Evolutionary conservation across 2,888 invertebrate genomes (phyloP).

Genomic region (Troides aeacus): DNA sequence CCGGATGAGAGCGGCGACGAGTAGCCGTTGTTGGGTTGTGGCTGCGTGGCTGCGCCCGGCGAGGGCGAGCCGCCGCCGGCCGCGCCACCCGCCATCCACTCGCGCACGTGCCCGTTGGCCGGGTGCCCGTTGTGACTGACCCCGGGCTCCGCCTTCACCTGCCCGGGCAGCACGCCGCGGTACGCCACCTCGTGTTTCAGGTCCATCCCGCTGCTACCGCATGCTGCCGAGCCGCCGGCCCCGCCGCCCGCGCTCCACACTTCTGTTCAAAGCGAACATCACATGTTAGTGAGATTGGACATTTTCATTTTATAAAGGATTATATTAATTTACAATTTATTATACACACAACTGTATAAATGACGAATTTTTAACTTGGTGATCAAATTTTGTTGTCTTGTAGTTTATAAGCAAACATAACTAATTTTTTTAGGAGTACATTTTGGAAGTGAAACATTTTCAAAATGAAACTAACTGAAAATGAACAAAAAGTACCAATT

Average conservation of each 20-base stretch:
- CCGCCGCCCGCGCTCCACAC: constrained; percentile 78
- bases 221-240: constrained; percentile 75
- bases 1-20: constrained; percentile 92
- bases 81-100: constrained; percentile 76
- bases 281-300: not conserved
- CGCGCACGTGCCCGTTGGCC: constrained; percentile 72
- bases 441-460: no score
- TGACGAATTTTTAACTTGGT: no score
- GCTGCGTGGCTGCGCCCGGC: constrained; percentile 83
- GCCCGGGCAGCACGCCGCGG: constrained; percentile 74
- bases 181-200: constrained; percentile 83
- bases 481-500: no score
- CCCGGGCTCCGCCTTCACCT: constrained; percentile 75
- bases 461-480: no score
- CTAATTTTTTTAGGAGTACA: no score
- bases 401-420: no score
- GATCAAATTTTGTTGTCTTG: no score
- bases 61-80: constrained; percentile 80
- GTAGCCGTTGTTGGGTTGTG: constrained; percentile 87
- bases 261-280: constrained; percentile 48
- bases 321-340: no score
- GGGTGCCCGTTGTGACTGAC: constrained; percentile 76
- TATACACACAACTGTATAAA: no score
- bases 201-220: constrained; percentile 82
- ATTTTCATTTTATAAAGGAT: not conserved